Evolutionary conservation across 2,797 vertebrate genomes (phyloP), one percentile per base, ranked within the genome.

Genomic region (Oryzias sinensis): DNA sequence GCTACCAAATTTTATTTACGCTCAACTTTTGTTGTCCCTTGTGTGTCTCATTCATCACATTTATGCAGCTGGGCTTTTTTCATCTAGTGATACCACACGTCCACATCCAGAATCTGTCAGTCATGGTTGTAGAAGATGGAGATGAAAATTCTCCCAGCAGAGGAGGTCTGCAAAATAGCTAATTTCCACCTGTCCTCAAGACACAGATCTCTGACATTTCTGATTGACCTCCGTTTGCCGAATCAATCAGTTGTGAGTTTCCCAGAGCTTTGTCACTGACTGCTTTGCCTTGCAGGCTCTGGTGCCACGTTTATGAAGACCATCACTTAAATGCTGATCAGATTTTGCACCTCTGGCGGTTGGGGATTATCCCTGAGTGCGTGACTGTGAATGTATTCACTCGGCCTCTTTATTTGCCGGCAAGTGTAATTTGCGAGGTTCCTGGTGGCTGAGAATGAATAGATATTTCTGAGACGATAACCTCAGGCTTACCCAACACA

Each of bases 261-360:
- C 18, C 13, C 14, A 37, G 42, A 2, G 24, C 8, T 27, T 18
- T 5, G 16, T 44, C 42, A 43, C 37, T 8, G 41, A 58, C 13
- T 46, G 20, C 25, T 20, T 45, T 8, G 17, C 70, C 42, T 45
- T 25, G 18, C 53, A 24, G 40, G 57, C 53, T 53, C 68, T 43
- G 43, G 41, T 25, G 6, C 51, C 55, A 25, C 61, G 46, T 79
- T 81, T 85, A 85, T 82, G 61, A 78, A 75, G 66, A 61, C 74
- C 62, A 74, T 81, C 72, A 66, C 76, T 80, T 84, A 83, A 79
- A 79, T 76, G 16, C 74, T 79, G 81, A 87, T 86, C 75, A 64
- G 74, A 76, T 59, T 48, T 51, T 65, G 73, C 72, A 70, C 54
- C 44, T 59, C 53, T 71, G 59, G 60, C 75, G 74, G 49, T 41